A percentile compares a stretch with the other conserved stretches of the same genome.
Conservation (phyloP, 2,797 vertebrate genomes). For the Anisognathus igniventris region DNA sequence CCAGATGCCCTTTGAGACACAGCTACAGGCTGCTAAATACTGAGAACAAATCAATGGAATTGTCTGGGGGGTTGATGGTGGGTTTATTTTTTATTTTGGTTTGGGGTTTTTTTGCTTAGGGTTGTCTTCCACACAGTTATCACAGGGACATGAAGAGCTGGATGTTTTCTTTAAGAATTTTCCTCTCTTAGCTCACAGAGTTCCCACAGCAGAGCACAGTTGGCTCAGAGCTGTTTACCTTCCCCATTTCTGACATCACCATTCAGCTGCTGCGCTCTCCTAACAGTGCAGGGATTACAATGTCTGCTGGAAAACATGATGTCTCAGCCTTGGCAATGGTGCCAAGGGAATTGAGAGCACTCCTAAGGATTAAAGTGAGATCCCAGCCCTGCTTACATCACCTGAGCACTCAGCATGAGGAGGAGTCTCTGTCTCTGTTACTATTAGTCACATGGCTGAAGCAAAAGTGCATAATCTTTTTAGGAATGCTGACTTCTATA, state of each 20-base stretch:
- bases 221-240: not conserved
- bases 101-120: not conserved
- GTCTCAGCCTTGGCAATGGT: not conserved
- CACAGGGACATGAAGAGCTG: not conserved
- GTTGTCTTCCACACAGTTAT: not conserved
- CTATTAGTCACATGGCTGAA: not conserved
- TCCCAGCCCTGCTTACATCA: not conserved
- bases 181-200: not conserved
- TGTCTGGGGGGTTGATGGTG: rapidly evolving
- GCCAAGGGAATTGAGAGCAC: not conserved
- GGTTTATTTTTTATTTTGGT: not conserved
- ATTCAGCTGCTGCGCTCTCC: not conserved
- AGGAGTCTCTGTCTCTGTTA: not conserved
- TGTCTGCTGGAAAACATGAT: not conserved
- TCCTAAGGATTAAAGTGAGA: not conserved
- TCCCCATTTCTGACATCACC: not conserved
- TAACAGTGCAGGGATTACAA: rapidly evolving
- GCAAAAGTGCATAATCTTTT: not conserved
- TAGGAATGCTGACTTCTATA: slow-evolving; percentile 9
- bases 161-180: not conserved
- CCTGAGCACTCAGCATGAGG: not conserved
- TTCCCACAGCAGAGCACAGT: not conserved
- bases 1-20: not conserved
- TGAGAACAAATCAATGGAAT: not conserved
- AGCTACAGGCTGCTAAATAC: not conserved